phyloP scores from a whole-genome alignment of 2,797 vertebrate genomes.

The Artibeus jamaicensis region DNA sequence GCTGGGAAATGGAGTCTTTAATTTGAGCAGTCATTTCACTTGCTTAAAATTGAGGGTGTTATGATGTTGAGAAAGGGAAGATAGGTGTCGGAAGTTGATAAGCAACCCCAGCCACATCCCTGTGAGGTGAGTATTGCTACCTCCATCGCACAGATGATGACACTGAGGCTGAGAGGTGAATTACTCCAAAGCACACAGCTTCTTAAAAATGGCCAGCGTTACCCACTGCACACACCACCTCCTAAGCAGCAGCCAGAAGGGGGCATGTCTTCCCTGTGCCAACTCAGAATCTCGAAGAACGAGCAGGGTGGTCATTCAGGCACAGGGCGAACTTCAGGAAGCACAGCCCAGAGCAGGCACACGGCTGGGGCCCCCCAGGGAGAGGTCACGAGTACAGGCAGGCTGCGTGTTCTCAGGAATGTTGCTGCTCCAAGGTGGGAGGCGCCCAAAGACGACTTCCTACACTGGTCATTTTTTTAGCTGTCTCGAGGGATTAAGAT shows the following conservation, averaged over 20 bases:
- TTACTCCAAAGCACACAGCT: background rate
- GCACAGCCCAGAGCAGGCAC: fast-evolving
- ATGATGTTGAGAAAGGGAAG: background rate
- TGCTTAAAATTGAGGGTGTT: background rate
- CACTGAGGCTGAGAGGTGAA: background rate
- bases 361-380: background rate
- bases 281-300: fast-evolving
- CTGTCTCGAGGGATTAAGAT: slow-evolving; percentile 64
- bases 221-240: fast-evolving
- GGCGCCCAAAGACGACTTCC: slow-evolving; percentile 17
- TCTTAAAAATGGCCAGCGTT: background rate
- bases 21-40: background rate
- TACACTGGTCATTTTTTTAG: slow-evolving; percentile 51
- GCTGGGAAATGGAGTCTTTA: background rate
- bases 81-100: fast-evolving
- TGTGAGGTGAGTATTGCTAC: fast-evolving
- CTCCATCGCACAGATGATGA: background rate
- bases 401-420: background rate
- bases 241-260: fast-evolving
- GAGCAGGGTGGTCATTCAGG: background rate
- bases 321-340: fast-evolving
- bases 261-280: background rate
- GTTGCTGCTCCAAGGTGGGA: fast-evolving
- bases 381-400: background rate
- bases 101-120: background rate